A percentile compares a stretch with the other conserved stretches of the same genome.
phyloP scores from a whole-genome alignment of 2,888 invertebrate species.

The Drosophila affinis region DNA sequence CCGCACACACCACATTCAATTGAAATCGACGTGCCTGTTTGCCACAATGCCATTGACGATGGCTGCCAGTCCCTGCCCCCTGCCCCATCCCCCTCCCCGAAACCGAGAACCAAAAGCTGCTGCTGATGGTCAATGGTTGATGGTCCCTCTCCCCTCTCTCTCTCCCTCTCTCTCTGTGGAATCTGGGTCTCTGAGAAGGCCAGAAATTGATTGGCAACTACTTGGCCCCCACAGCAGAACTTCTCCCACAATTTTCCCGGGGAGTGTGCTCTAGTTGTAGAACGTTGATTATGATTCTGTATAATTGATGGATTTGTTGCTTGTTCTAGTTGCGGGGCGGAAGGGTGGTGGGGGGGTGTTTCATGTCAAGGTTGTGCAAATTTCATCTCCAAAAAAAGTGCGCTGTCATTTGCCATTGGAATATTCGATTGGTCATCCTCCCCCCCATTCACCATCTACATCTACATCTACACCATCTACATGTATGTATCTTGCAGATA shows the following conservation, averaged over 20 bases:
- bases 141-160: neutral
- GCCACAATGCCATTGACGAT: slow-evolving; percentile 70
- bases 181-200: neutral
- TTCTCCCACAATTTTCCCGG: neutral
- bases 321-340: slow-evolving; percentile 17
- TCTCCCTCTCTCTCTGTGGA: neutral
- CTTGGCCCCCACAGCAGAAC: slow-evolving; percentile 51
- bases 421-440: slow-evolving; percentile 35
- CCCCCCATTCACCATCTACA: too few species aligned
- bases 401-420: slow-evolving; percentile 26
- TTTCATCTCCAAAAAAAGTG: slow-evolving; percentile 16
- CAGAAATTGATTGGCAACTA: slow-evolving; percentile 76
- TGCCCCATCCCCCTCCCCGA: too few species aligned
- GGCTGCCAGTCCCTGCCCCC: too few species aligned
- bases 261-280: neutral
- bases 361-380: slow-evolving; percentile 51
- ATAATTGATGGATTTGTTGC: slow-evolving; percentile 64
- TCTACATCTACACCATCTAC: too few species aligned
- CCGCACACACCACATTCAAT: slow-evolving; percentile 65
- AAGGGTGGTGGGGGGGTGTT: neutral
- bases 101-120: too few species aligned
- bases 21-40: slow-evolving; percentile 77
- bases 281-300: slow-evolving; percentile 55
- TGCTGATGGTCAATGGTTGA: slow-evolving; percentile 18
- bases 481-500: slow-evolving; percentile 1